These are phyloP conservation scores for Hyposoter didymator DNA, from an alignment of 2,888 invertebrate genomes.

Conservation along the genomic window DNA sequence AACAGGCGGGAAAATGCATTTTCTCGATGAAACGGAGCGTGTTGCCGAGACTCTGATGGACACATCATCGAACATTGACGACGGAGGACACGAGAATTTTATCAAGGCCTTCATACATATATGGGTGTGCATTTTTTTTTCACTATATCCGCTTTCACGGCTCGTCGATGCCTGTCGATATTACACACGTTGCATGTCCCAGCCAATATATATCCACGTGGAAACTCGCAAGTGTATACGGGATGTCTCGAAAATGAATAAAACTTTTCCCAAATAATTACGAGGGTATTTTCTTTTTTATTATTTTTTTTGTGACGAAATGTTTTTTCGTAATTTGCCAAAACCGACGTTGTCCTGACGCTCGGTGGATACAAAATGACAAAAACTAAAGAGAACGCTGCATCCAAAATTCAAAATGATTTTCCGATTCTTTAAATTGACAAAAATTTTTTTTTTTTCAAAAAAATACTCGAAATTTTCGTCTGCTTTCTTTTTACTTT, in stretches of 20 bases:
- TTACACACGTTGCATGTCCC: constrained; percentile 57
- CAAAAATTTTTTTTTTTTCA: no score
- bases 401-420: neutral
- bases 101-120: constrained; percentile 12
- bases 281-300: neutral
- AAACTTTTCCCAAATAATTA: neutral
- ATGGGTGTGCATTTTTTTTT: constrained; percentile 15
- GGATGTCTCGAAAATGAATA: neutral
- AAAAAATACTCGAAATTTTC: no score
- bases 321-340: neutral
- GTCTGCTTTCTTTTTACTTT: no score
- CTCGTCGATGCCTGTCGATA: constrained; percentile 65
- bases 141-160: constrained; percentile 51
- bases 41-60: constrained; percentile 37
- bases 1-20: constrained; percentile 32
- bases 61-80: constrained; percentile 59
- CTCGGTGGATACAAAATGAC: neutral
- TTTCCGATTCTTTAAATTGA: neutral
- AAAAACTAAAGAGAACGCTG: neutral
- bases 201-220: neutral
- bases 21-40: constrained; percentile 51
- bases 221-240: neutral
- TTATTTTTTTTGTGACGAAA: neutral
- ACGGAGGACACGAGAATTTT: constrained; percentile 35
- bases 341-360: neutral